Percentiles rank a stretch among this genome's conserved stretches.
Conservation (phyloP, 2,797 vertebrate genomes). For the Salmo trutta region DNA sequence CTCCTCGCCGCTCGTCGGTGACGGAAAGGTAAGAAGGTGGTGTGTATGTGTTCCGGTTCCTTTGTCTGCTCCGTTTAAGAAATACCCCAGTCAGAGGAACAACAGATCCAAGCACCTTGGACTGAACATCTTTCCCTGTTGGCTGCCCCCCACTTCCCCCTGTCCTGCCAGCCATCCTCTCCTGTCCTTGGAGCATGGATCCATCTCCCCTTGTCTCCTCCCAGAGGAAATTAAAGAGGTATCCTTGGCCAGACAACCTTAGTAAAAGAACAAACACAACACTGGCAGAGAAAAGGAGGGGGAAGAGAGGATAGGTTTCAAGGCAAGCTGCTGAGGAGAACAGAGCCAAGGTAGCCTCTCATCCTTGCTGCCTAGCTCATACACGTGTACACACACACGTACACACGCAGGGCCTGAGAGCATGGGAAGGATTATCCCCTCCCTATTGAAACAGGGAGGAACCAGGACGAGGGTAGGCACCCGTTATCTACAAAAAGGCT, state of each 20-base stretch:
- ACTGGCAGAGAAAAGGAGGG: slow-evolving; percentile 15
- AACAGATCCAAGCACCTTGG: background rate
- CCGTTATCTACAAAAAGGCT: slow-evolving; percentile 14
- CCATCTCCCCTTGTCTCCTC: slow-evolving; percentile 38
- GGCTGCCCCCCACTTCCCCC: slow-evolving; percentile 21
- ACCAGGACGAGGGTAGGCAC: background rate
- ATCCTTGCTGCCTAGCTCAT: slow-evolving; percentile 2
- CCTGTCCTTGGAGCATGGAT: background rate
- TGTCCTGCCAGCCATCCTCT: background rate
- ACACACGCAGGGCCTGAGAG: slow-evolving; percentile 14
- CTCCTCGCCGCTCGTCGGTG: slow-evolving; percentile 64
- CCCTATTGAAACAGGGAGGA: background rate
- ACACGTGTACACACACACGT: background rate
- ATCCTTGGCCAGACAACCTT: slow-evolving; percentile 51
- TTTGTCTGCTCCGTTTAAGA: background rate
- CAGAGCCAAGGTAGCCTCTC: slow-evolving; percentile 17
- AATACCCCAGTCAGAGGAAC: background rate
- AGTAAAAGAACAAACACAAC: slow-evolving; percentile 51
- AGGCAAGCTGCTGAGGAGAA: slow-evolving; percentile 21
- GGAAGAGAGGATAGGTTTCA: slow-evolving; percentile 21
- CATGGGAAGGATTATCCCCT: slow-evolving; percentile 6
- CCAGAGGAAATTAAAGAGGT: slow-evolving; percentile 63
- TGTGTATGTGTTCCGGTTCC: background rate
- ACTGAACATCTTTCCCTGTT: background rate
- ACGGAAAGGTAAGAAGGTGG: slow-evolving; percentile 77